These are phyloP conservation scores for Hippocampus guttulatus DNA, from an alignment of 2,113 vertebrate genomes.

Conservation along the genomic window DNA sequence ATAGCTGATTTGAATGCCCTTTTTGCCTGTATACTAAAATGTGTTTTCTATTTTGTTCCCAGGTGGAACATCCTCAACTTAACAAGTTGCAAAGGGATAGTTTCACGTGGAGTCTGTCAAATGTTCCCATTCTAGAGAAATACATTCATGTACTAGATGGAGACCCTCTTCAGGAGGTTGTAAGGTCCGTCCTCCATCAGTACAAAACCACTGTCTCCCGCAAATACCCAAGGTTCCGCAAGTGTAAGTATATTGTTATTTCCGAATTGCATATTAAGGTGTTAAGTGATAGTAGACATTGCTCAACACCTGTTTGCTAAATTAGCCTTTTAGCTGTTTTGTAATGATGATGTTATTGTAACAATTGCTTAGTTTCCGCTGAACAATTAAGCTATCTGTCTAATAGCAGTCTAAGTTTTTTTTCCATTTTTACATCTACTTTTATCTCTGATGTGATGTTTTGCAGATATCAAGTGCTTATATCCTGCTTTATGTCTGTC, in stretches of 20 bases:
- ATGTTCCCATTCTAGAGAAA: conserved; percentile 73
- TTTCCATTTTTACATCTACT: too few relatives aligned
- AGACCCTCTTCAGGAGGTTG: conserved; percentile 59
- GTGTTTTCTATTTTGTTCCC: neutral
- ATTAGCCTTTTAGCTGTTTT: neutral
- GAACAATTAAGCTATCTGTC: neutral
- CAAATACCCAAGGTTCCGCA: conserved; percentile 73
- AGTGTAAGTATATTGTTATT: conserved; percentile 75
- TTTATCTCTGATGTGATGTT: neutral
- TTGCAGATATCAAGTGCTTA: neutral
- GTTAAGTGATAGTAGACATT: neutral
- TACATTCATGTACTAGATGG: conserved; percentile 74
- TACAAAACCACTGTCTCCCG: conserved; percentile 74
- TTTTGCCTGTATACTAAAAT: too few relatives aligned
- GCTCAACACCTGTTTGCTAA: neutral
- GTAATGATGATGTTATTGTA: neutral
- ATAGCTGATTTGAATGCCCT: too few relatives aligned
- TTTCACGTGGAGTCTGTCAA: conserved; percentile 86
- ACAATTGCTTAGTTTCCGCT: neutral
- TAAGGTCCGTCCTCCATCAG: conserved; percentile 74
- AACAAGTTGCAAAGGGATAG: conserved; percentile 70
- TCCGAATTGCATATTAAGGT: neutral
- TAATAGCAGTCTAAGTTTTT: neutral
- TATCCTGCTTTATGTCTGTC: neutral
- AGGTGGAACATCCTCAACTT: conserved; percentile 79